These are phyloP conservation scores for Axea sp. DNA, from an alignment of 2,888 invertebrate genomes.

Conservation along the genomic window DNA sequence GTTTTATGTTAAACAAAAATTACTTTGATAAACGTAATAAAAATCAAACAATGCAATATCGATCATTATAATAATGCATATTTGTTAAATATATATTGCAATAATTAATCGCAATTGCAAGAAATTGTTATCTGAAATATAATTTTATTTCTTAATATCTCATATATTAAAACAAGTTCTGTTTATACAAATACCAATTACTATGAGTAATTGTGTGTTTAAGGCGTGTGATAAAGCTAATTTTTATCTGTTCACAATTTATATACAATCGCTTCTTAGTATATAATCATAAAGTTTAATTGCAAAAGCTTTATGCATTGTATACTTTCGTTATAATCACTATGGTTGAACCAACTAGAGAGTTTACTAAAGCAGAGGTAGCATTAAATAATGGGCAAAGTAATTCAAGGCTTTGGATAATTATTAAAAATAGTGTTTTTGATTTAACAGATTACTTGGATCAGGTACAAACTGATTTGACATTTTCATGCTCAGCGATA, in stretches of 20 bases:
- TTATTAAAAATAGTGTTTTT: slow-evolving; percentile 84
- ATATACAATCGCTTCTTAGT: slow-evolving; percentile 6
- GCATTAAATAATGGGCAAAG: slow-evolving; percentile 82
- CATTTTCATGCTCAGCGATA: too few relatives aligned
- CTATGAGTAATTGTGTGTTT: too few relatives aligned
- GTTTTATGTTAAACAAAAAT: too few relatives aligned
- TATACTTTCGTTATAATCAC: neutral
- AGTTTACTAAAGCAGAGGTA: slow-evolving; percentile 80
- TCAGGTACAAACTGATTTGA: slow-evolving; percentile 79
- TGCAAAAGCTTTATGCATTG: neutral
- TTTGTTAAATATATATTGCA: too few relatives aligned
- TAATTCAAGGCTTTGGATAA: slow-evolving; percentile 82
- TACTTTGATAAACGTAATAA: too few relatives aligned
- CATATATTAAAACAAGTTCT: too few relatives aligned
- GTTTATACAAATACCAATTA: too few relatives aligned
- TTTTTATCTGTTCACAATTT: slow-evolving; percentile 11
- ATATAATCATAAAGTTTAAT: slow-evolving; percentile 22
- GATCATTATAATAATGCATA: too few relatives aligned
- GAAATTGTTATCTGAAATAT: too few relatives aligned
- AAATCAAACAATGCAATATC: too few relatives aligned
- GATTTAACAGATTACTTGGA: slow-evolving; percentile 84
- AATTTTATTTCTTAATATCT: too few relatives aligned
- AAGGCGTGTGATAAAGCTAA: neutral
- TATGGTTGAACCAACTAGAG: slow-evolving; percentile 26
- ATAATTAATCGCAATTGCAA: too few relatives aligned